phyloP scores from a whole-genome alignment of 2,113 vertebrate species.

The Myiagra hebetior region DNA sequence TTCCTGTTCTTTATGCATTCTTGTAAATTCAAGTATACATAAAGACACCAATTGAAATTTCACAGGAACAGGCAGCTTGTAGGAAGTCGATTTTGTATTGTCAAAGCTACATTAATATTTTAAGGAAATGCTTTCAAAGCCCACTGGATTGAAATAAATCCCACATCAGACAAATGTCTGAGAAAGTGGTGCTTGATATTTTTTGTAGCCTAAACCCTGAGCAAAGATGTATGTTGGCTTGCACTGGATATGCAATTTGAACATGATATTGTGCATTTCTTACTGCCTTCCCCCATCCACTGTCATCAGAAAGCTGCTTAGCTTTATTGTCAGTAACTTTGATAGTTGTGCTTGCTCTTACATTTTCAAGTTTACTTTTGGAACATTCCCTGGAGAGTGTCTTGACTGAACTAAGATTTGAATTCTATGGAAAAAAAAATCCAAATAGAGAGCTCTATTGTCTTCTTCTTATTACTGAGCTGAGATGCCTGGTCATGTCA shows the following conservation, averaged over 20 bases:
- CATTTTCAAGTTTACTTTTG: not conserved
- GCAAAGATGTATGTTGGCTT: not conserved
- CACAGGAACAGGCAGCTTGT: not conserved
- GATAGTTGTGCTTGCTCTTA: not conserved
- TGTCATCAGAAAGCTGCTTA: not conserved
- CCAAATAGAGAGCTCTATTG: not conserved
- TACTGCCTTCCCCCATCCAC: not conserved
- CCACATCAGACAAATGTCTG: not conserved
- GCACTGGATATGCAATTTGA: not conserved
- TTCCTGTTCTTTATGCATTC: not conserved
- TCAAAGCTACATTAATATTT: not conserved
- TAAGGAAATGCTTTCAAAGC: not conserved
- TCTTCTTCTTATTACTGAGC: not conserved
- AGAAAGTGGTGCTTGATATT: not conserved
- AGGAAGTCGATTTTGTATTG: not conserved
- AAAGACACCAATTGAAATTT: not conserved
- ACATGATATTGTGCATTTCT: not conserved
- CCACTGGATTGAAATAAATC: not conserved
- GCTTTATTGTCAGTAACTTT: not conserved
- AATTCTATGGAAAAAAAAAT: not conserved
- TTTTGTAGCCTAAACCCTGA: not conserved
- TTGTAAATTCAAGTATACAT: not conserved
- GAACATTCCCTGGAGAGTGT: not conserved
- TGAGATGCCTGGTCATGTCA: not conserved
- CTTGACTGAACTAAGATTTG: not conserved